Conservation (phyloP, 1,140 invertebrate genomes). For the Zaprionus capensis region DNA sequence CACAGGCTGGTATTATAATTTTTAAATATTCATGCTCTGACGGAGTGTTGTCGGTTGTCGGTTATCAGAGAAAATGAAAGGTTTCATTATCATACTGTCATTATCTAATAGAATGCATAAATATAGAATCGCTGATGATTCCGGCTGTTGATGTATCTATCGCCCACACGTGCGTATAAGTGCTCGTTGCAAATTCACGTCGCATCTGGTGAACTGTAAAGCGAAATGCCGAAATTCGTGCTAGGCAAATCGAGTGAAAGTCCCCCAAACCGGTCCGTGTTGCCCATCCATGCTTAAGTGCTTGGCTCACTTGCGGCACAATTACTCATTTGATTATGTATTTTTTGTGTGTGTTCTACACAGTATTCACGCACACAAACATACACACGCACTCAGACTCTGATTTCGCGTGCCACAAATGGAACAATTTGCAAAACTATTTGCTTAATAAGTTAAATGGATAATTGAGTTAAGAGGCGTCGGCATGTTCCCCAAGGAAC, state of each 20-base stretch:
- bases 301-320: constrained; percentile 42
- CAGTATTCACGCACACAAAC: background rate
- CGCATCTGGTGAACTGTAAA: background rate
- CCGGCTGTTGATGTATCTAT: constrained; percentile 4
- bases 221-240: constrained; percentile 40
- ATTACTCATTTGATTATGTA: constrained; percentile 66
- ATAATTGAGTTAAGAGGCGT: constrained; percentile 81
- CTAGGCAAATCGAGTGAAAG: constrained; percentile 50
- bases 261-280: constrained; percentile 40
- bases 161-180: constrained; percentile 31
- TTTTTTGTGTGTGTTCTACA: constrained; percentile 20
- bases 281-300: background rate
- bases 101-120: constrained; percentile 35
- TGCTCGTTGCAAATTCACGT: constrained; percentile 5
- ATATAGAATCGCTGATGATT: constrained; percentile 18
- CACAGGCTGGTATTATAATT: background rate
- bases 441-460: constrained; percentile 78
- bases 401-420: constrained; percentile 67
- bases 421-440: constrained; percentile 70
- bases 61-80: background rate
- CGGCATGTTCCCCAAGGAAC: constrained; percentile 24
- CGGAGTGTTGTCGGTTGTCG: background rate
- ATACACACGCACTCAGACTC: background rate
- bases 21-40: background rate
- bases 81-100: constrained; percentile 21